Evolutionary conservation across 2,797 vertebrate genomes (phyloP).

Genomic region (Sparidentex hasta): DNA sequence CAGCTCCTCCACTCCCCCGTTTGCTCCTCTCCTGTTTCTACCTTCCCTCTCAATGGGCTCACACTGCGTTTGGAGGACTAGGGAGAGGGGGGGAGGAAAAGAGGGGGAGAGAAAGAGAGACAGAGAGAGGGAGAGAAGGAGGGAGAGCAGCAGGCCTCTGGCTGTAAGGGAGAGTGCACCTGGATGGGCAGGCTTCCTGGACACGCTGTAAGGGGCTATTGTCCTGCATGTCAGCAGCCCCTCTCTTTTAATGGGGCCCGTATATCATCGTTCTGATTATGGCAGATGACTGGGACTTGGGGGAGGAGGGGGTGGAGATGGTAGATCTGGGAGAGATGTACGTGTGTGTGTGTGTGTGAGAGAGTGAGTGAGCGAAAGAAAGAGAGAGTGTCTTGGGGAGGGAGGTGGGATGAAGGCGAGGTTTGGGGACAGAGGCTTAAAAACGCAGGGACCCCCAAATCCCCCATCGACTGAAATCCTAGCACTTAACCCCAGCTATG

Average conservation of each 20-base stretch:
- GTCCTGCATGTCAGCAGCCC: slow-evolving; percentile 86
- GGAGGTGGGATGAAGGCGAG: slow-evolving; percentile 74
- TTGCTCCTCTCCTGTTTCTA: slow-evolving; percentile 77
- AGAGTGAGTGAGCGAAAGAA: slow-evolving; percentile 37
- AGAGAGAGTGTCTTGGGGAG: slow-evolving; percentile 56
- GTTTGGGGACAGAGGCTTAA: slow-evolving; percentile 83
- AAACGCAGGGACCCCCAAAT: slow-evolving; percentile 83
- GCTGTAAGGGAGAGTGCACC: slow-evolving; percentile 83
- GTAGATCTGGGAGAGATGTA: slow-evolving; percentile 66
- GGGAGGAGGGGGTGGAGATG: slow-evolving; percentile 64
- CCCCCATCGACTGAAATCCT: slow-evolving; percentile 88
- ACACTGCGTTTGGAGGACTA: slow-evolving; percentile 62
- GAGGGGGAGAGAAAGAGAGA: slow-evolving; percentile 57
- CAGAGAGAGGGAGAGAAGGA: slow-evolving; percentile 47
- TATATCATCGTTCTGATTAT: slow-evolving; percentile 86
- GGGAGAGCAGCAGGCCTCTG: slow-evolving; percentile 76
- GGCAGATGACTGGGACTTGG: slow-evolving; percentile 81
- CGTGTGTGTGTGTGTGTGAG: slow-evolving; percentile 59
- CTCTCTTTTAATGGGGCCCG: slow-evolving; percentile 82
- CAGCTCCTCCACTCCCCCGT: slow-evolving; percentile 65
- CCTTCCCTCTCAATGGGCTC: slow-evolving; percentile 75
- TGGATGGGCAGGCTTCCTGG: slow-evolving; percentile 84
- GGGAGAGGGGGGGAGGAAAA: slow-evolving; percentile 22
- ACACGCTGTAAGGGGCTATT: slow-evolving; percentile 89
- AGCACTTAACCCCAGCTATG: slow-evolving; percentile 89